Base-by-base conservation (phyloP, 2,113 vertebrate species). In the Chloropsis cyanopogon region DNA sequence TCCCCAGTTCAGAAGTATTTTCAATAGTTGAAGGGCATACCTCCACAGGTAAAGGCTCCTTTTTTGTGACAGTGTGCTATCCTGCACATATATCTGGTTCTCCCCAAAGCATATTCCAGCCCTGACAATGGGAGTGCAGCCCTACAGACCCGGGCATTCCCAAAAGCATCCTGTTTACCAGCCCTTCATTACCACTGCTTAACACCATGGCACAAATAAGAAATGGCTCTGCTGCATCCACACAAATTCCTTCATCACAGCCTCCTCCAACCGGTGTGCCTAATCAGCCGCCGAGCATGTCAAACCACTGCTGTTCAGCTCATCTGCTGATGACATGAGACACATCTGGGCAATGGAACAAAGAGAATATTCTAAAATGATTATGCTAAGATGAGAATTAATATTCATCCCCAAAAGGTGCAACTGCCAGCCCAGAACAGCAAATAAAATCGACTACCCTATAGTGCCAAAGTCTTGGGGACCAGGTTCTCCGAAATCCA, bases 241-340 rank as follows among this genome's bases (percentile, higher is more conserved):
- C 4, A 57, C 0, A 0, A 54, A 61, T 69, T 86, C 41, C 76
- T 92, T 82, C 83, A 77, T 93, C 88, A 31, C 72, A 82, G 68
- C 42, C 92, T 93, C 53, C 92, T 96, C 88, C 87, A 75, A 82
- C 80, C 12, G 0, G 82, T 20, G 73, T 10, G 42, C 82, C 92
- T 96, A 86, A 96, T 96, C 93, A 96, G 96, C 83, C 4, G 0
- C 85, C 5, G 9, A 94, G 90, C 57, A 41, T 18, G 94, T 96
- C 95, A 97, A 97, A 78, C 94, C 82, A 93, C 94, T 94, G 95
- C 94, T 96, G 92, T 95, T 97, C 92, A 90, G 90, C 86, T 97
- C 94, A 37, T 93, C 90, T 86, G 72, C 82, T 93, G 85, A 96
- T 96, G 94, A 95, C 93, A 96, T 1, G 69, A 96, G 90, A 95